Percentiles rank a stretch among this genome's conserved stretches.
Evolutionary conservation across 2,888 invertebrate species (phyloP).

Genomic region (Eilema griseolum): DNA sequence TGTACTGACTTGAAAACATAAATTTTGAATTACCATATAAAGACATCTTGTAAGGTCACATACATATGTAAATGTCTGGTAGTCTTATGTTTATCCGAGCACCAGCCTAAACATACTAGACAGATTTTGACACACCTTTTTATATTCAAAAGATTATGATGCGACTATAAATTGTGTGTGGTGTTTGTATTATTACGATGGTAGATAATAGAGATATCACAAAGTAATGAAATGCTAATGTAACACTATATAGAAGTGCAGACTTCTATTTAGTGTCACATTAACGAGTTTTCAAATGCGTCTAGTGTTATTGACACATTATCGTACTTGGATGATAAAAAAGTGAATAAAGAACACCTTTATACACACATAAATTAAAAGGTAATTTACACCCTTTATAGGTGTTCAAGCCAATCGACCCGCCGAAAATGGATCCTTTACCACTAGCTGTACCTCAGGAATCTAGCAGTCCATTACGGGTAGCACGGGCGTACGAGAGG

Average conservation of each 20-base stretch:
- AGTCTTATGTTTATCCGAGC: too few species aligned
- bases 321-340: neutral
- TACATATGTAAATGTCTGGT: neutral
- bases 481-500: conserved; percentile 87
- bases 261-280: neutral
- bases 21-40: neutral
- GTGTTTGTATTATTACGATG: too few species aligned
- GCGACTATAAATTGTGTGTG: neutral
- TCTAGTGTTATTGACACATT: neutral
- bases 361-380: neutral
- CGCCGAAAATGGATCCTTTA: conserved; percentile 88
- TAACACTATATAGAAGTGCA: neutral
- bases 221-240: too few species aligned
- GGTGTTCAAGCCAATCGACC: conserved; percentile 88
- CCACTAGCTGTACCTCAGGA: conserved; percentile 86
- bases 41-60: neutral
- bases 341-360: neutral
- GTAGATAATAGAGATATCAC: too few species aligned
- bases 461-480: conserved; percentile 68
- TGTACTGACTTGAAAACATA: neutral
- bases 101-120: neutral
- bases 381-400: conserved; percentile 54
- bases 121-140: neutral
- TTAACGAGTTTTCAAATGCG: neutral
- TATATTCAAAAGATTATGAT: neutral